Evolutionary conservation across 2,888 invertebrate genomes (phyloP).

Genomic region (Alcis repandata): DNA sequence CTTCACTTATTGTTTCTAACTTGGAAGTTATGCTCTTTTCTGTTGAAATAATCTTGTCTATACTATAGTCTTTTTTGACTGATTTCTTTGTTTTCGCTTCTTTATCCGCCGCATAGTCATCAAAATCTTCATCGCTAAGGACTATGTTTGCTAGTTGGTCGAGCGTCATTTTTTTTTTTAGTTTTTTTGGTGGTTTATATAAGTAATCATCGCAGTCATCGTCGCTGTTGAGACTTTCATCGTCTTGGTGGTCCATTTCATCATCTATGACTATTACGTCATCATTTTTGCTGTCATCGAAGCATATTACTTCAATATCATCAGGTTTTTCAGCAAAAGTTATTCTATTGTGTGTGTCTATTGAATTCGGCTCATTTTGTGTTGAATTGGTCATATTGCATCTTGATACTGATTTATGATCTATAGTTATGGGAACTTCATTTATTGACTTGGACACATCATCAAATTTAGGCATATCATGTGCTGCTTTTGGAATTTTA

Average conservation of each 20-base stretch:
- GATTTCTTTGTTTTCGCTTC: not conserved
- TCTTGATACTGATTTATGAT: too few relatives aligned
- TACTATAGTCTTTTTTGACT: not conserved
- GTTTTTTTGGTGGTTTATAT: not conserved
- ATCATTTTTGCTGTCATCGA: not conserved
- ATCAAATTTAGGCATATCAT: too few relatives aligned
- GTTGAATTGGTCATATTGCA: not conserved
- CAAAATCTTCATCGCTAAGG: slow-evolving; percentile 2
- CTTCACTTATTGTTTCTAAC: not conserved
- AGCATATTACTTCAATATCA: not conserved
- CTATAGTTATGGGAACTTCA: too few relatives aligned
- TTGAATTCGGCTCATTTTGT: not conserved
- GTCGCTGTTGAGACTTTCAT: not conserved
- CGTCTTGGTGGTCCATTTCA: not conserved
- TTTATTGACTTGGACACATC: too few relatives aligned
- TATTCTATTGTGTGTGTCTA: not conserved
- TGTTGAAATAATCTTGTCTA: not conserved
- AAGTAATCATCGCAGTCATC: slow-evolving; percentile 12
- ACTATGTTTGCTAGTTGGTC: slow-evolving; percentile 4
- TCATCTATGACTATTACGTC: not conserved
- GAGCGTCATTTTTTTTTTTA: not conserved
- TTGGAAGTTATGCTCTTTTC: not conserved
- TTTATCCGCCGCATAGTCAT: not conserved
- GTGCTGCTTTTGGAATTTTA: too few relatives aligned
- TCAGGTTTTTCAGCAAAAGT: not conserved